Evolutionary conservation across 2,113 vertebrate species (phyloP), one percentile per base, ranked within the genome.

Genomic region (Lamprotornis superbus): DNA sequence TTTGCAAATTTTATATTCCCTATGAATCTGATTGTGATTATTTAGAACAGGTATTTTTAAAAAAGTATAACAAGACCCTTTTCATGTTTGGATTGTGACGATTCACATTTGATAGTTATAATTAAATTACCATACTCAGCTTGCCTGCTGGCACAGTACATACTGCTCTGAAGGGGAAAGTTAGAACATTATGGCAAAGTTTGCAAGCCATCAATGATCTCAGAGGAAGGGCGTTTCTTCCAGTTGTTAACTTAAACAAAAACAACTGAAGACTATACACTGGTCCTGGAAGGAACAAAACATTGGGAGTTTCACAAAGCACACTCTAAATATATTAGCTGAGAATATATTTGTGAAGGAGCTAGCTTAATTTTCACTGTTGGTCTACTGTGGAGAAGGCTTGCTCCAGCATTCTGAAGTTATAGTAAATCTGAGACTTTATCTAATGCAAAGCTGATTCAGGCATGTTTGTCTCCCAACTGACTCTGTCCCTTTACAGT

Each of bases 151-250:
- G 76, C n/a, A 0, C 27, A 83, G 78, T 78, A 88, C 90, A 83
- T 31, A 14, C 15, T 77, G 12, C 64, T 93, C 71, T 94, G 70
- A 90, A 82, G 56, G 31, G 52, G 79, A 93, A 94, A 77, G 85
- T 74, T 63, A 93, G 79, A 95, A 90, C 68, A 90, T 86, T 93
- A 96, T 33, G 85, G 39, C 71, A 94, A 88, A 83, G 71, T 96
- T 96, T 91, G 70, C 49, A 94, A 91, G 90, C 67, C 82, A 93
- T 96, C 74, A 63, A 39, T 96, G 95, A 97, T 93, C 95, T 97
- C 87, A 96, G 95, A 95, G 92, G 95, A 97, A 95, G 94, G 95
- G 92, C 4, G 88, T 96, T 96, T 91, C 94, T 96, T 95, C 82
- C 85, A 95, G 63, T 85, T 87, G 59, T 91, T 93, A 95, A 92